Conservation (phyloP, 1,140 invertebrate genomes). For the Pararge aegeria region DNA sequence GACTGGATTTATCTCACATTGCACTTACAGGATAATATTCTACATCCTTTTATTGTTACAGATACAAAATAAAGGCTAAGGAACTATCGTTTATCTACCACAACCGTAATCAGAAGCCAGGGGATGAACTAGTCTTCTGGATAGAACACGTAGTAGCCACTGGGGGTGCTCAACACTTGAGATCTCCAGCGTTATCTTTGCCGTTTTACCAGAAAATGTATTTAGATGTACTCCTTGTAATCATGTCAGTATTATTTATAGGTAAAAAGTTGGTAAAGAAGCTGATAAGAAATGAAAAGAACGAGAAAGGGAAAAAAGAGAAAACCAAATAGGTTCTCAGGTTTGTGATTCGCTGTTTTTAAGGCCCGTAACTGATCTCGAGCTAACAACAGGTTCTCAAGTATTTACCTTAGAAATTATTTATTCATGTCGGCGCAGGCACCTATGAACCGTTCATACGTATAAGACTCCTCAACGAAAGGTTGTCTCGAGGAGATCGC, state of each 20-base stretch:
- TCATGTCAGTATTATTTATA: slow-evolving; percentile 9
- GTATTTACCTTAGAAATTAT: too few relatives aligned
- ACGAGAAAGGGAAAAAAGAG: neutral
- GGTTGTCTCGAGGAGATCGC: too few relatives aligned
- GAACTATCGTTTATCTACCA: slow-evolving; percentile 46
- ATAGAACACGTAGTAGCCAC: slow-evolving; percentile 48
- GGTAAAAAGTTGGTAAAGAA: neutral
- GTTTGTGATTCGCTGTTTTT: too few relatives aligned
- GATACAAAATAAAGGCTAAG: slow-evolving; percentile 36
- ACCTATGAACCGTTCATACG: too few relatives aligned
- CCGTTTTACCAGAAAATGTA: slow-evolving; percentile 31
- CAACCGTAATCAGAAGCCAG: slow-evolving; percentile 41
- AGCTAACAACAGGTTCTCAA: too few relatives aligned
- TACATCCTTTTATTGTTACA: slow-evolving; percentile 17
- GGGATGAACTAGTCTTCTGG: slow-evolving; percentile 45
- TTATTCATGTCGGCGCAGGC: too few relatives aligned
- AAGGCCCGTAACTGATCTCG: too few relatives aligned
- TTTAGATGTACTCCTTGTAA: slow-evolving; percentile 16
- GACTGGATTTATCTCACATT: too few relatives aligned
- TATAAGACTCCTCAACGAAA: too few relatives aligned
- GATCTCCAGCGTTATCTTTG: slow-evolving; percentile 39
- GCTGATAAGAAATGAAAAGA: neutral
- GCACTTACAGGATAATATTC: too few relatives aligned
- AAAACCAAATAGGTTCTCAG: slow-evolving; percentile 3
- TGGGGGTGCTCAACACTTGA: slow-evolving; percentile 43